A percentile compares a stretch with the other conserved stretches of the same genome.
Evolutionary conservation across 2,888 invertebrate species (phyloP).

Genomic region (Tachina grossa): DNA sequence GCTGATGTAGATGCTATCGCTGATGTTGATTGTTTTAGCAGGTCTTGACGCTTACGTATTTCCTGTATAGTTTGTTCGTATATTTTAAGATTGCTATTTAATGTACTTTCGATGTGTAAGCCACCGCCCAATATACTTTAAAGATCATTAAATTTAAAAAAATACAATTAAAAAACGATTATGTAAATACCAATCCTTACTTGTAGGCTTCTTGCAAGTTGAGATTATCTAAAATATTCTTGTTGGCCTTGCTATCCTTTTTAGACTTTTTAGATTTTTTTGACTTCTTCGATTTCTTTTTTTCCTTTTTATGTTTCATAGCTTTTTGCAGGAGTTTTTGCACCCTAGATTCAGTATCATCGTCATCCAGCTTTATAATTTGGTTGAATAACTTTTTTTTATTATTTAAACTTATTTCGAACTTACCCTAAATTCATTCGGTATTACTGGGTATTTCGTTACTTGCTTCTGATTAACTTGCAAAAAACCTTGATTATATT

Average conservation of each 20-base stretch:
- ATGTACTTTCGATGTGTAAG: constrained; percentile 82
- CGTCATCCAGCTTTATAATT: constrained; percentile 85
- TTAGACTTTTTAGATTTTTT: constrained; percentile 84
- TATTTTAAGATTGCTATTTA: constrained; percentile 76
- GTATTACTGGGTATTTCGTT: constrained; percentile 31
- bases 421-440: constrained; percentile 72
- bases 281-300: constrained; percentile 86
- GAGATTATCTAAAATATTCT: constrained; percentile 86
- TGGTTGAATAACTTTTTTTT: neutral
- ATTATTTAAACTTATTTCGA: neutral
- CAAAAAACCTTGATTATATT: constrained; percentile 88
- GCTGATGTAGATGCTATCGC: constrained; percentile 13
- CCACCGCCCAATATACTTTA: constrained; percentile 59
- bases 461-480: constrained; percentile 22
- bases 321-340: constrained; percentile 93
- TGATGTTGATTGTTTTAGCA: constrained; percentile 67
- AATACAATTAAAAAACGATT: neutral
- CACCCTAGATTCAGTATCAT: constrained; percentile 93
- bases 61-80: constrained; percentile 81
- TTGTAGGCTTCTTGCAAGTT: constrained; percentile 88
- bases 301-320: constrained; percentile 87
- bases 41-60: constrained; percentile 72
- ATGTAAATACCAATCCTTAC: constrained; percentile 79
- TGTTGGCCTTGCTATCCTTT: constrained; percentile 78
- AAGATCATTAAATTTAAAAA: neutral